Evolutionary conservation across 2,888 invertebrate species (phyloP).

Genomic region (Tiphia femorata): DNA sequence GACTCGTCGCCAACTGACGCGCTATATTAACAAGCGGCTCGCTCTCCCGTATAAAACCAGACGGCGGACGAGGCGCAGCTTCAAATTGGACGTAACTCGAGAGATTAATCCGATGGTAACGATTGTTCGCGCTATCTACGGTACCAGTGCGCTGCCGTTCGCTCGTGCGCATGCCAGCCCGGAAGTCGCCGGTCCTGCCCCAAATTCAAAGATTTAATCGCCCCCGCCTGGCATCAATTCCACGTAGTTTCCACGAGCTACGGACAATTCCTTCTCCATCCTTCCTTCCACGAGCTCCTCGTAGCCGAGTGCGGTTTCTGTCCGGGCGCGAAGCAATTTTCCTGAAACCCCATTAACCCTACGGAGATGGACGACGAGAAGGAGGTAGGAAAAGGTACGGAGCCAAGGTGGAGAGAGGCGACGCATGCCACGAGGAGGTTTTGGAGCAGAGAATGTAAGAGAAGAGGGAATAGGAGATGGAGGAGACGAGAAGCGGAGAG

Average conservation of each 20-base stretch:
- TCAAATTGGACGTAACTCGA: too few species aligned
- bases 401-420: constrained; percentile 27
- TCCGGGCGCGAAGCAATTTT: constrained; percentile 59
- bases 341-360: constrained; percentile 63
- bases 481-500: constrained; percentile 14
- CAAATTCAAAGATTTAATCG: too few species aligned
- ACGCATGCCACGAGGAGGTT: too few species aligned
- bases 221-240: too few species aligned
- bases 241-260: too few species aligned
- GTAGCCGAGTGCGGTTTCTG: constrained; percentile 38
- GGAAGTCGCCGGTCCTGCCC: too few species aligned
- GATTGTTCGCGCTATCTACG: not conserved
- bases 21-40: not conserved
- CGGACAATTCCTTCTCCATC: not conserved
- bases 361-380: constrained; percentile 54
- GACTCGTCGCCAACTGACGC: not conserved
- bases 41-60: not conserved
- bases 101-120: not conserved
- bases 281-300: constrained; percentile 4
- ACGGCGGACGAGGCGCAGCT: too few species aligned
- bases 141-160: not conserved
- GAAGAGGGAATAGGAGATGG: constrained; percentile 21
- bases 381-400: constrained; percentile 11
- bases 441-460: not conserved
- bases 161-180: not conserved